Base-by-base conservation (phyloP, 2,113 vertebrate genomes). In the Colossoma macropomum region DNA sequence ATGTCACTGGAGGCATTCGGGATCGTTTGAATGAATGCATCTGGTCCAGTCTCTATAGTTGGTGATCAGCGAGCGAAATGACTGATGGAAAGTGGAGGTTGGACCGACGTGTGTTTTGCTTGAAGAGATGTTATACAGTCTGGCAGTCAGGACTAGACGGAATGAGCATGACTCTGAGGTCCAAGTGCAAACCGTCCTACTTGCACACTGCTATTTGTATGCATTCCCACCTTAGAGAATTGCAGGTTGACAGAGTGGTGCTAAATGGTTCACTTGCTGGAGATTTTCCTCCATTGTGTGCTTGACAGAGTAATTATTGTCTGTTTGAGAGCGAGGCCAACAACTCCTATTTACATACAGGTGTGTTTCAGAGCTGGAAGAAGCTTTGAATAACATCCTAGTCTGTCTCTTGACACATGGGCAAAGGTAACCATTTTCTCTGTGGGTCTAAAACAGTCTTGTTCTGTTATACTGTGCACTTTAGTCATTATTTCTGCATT, bases 41-140 rank as follows among this genome's bases (percentile, higher is more conserved):
- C 88, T 92, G 92, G 83, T 87, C 81, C 83, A 82, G 76, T 84
- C 79, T 89, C 87, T 87, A 23, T 72, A 79, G 81, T 85, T 85
- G 63, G 66, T 82, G 86, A 88, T 90, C 81, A 34, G 50, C 38
- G 23, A 80, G 87, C 77, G 86, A 86, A 89, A 81, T 54, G 79
- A 69, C 72, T 79, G 80, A 83, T 85, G 65, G n/a, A 62, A 15
- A 48, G 68, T 82, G 80, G 82, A 81, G 88, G 88, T 88, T 87
- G 85, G 88, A 75, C 81, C 87, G 87, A 86, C 90, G 90, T 89
- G 89, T 62, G 89, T 88, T 87, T 91, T 85, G 90, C 90, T 87
- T 56, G 17, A 23, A 63, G 28, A 32, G 30, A 9, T 54, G 38
- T 38, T 38, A 56, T 16, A 75, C n/a, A 41, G 45, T 62, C 2